These are phyloP conservation scores for Lordiphosa stackelbergi DNA, from an alignment of 1,140 invertebrate genomes.

Conservation along the genomic window DNA sequence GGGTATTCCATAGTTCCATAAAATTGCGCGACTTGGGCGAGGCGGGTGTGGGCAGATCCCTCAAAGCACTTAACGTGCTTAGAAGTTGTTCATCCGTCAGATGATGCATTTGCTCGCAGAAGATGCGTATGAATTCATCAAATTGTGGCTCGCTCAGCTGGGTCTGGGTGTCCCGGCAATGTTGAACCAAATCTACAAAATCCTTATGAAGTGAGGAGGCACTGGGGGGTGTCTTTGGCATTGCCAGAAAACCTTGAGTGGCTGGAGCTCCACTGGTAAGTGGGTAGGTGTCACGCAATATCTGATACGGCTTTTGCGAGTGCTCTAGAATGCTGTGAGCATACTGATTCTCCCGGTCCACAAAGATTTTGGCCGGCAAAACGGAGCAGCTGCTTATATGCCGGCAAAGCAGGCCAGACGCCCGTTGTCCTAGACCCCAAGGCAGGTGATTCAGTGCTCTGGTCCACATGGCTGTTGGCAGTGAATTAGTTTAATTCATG, in stretches of 20 bases:
- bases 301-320: conserved; percentile 65
- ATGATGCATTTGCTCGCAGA: conserved; percentile 74
- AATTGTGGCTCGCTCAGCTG: conserved; percentile 68
- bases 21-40: conserved; percentile 74
- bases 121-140: conserved; percentile 73
- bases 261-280: background rate
- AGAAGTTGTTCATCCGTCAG: conserved; percentile 77
- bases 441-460: conserved; percentile 21
- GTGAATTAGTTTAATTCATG: background rate
- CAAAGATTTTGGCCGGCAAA: conserved; percentile 30
- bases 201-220: conserved; percentile 58
- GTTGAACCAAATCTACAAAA: conserved; percentile 74
- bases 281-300: conserved; percentile 21
- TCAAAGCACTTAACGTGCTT: conserved; percentile 64
- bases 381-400: conserved; percentile 11
- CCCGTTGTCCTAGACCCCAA: conserved; percentile 3
- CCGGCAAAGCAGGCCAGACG: conserved; percentile 1
- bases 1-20: conserved; percentile 79
- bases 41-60: conserved; percentile 66
- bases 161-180: conserved; percentile 50
- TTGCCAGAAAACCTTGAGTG: conserved; percentile 11
- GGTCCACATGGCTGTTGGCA: conserved; percentile 10
- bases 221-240: background rate
- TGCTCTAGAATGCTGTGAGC: conserved; percentile 63
- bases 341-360: conserved; percentile 68